These are phyloP conservation scores for Hypercompe scribonia DNA, from an alignment of 2,888 invertebrate species.

Conservation along the genomic window DNA sequence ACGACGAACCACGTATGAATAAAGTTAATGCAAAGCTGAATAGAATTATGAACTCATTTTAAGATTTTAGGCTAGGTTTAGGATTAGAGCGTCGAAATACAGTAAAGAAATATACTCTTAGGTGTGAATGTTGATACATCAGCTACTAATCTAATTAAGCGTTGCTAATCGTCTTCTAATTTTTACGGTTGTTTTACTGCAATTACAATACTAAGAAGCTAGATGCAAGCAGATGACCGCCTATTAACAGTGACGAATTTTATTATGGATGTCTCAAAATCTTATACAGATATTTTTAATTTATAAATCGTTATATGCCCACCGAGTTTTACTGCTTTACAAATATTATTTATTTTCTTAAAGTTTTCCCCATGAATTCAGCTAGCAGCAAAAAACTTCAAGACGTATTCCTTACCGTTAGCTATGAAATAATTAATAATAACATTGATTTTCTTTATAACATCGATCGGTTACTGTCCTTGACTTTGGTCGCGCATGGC, in stretches of 20 bases:
- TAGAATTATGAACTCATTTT: neutral
- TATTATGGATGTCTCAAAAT: neutral
- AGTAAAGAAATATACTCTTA: neutral
- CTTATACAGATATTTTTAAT: neutral
- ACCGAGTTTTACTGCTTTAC: neutral
- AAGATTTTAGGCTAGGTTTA: neutral
- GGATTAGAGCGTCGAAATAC: neutral
- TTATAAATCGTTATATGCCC: no score
- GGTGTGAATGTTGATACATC: neutral
- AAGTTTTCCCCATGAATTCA: neutral
- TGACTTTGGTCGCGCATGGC: conserved; percentile 3
- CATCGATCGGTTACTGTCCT: conserved; percentile 12
- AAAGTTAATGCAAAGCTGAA: neutral
- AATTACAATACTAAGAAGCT: neutral
- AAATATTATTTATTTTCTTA: neutral
- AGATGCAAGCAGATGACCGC: neutral
- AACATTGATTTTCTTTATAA: conserved; percentile 21
- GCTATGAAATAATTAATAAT: conserved; percentile 42
- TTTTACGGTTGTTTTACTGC: no score
- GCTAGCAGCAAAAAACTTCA: neutral
- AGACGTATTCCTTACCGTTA: neutral
- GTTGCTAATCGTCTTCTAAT: no score
- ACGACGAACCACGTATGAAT: neutral
- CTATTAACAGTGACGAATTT: neutral
- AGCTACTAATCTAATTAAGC: neutral